Base-by-base conservation (phyloP, 2,888 invertebrate genomes). In the Synanthedon tipuliformis region DNA sequence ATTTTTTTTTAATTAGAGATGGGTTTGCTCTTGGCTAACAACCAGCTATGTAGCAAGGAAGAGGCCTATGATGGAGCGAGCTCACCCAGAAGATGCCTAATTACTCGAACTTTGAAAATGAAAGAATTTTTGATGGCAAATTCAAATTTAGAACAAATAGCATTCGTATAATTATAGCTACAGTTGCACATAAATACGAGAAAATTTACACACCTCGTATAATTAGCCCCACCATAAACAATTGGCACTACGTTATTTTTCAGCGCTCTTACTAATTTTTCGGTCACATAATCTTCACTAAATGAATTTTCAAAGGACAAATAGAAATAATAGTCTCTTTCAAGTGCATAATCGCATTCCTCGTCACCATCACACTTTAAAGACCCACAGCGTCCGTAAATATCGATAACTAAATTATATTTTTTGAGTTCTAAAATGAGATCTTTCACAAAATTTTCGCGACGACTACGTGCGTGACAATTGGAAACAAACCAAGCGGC, bases 401-500 rank as follows among this genome's bases (percentile, higher is more conserved):
- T 57, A 45, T 81, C 77, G 0, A 77, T 51, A 0, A 54, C 53
- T 52, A 77, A 58, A 50, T 62, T 55, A 48, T 71, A 68, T 49
- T 59, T 55, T 5, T 55, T 48, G 34, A 79, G 54, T 51, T 67
- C 65, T 4, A 23, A 18, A 48, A 67, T 56, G 1, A 80, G 55
- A 15, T 65, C 40, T 8, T 52, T 52, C 1, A 65, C 72, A 52
- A 68, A 65, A 4, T 40, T 4, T 51, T 67, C 62, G 54, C 78
- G 63, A 1, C 58, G 55, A 54, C 68, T 71, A 45, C 49, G 59
- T 0, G 73, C 57, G 1, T 52, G 18, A 52, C 78, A 78, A 34
- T 78, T 71, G 3, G 79, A 79, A 1, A 75, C 75, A 50, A 79
- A 68, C 80, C 79, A 79, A 4, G 78, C 78, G 0, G 71, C 79